Base-by-base conservation (phyloP, 2,113 vertebrate species). In the Salvator merianae region DNA sequence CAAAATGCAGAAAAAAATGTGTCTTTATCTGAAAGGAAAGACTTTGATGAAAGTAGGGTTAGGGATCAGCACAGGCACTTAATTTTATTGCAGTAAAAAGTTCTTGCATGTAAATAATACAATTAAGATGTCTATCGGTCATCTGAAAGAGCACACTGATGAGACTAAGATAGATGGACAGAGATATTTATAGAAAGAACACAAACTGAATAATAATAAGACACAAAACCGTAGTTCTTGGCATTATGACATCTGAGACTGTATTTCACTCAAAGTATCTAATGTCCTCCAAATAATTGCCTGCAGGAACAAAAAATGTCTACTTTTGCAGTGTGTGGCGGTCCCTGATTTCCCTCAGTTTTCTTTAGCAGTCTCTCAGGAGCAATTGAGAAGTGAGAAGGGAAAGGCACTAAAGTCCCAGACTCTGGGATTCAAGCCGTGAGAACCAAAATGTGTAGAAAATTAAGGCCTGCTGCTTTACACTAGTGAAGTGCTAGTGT, bases 291-390 rank as follows among this genome's bases (percentile, higher is more conserved):
- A 69, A 69, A 69, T 30, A n/a, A 66, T 69, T 65, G 28, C 63
- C 28, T 8, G 14, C 18, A 59, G 55, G 16, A 59, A 20, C 55
- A 59, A 59, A 59, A 59, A 16, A 59, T 18, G 14, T 59, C 55
- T 59, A 20, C 14, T 59, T 59, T 20, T 59, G 20, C 16, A 59
- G 20, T 59, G 18, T 59, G 14, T 76, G 43, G 28, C 36, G 74
- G 8, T 69, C 70, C 79, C 82, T 81, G 66, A 63, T 83, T 75
- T 77, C 83, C 66, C n/a, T 68, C 53, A 84, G 89, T 90, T 82
- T 71, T 72, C 76, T 74, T 36, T 59, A 59, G 13, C 43, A 59
- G 18, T 59, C 20, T 59, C 55, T 59, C 55, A 59, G 13, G 55
- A 59, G 18, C 55, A 55, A 55, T 55, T 16, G 14, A 55, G 53